Percentiles rank a stretch among this genome's conserved stretches.
Evolutionary conservation across 2,113 vertebrate genomes (phyloP).

Genomic region (Echinops telfairi): DNA sequence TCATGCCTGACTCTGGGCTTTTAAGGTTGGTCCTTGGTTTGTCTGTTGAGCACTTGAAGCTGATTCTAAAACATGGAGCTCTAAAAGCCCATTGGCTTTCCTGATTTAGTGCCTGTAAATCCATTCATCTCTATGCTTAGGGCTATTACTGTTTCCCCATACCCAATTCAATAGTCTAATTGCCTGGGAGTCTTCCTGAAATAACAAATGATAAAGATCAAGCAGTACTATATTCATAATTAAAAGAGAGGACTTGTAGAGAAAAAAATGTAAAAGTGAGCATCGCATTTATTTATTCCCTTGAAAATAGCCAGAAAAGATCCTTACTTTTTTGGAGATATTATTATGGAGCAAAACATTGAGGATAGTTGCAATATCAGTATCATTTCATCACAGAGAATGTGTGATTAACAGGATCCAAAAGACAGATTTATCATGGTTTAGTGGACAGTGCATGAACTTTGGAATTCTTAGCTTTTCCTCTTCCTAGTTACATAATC

Average conservation of each 20-base stretch:
- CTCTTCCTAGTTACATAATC: not conserved
- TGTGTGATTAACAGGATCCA: not conserved
- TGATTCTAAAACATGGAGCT: conserved; percentile 48
- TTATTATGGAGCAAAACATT: not conserved
- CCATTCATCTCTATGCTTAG: conserved; percentile 49
- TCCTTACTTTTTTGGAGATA: not conserved
- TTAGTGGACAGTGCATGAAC: not conserved
- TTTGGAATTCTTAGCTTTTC: conserved; percentile 48
- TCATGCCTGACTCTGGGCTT: conserved; percentile 24
- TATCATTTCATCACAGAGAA: not conserved
- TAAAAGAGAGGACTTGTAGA: conserved; percentile 44
- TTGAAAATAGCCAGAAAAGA: conserved; percentile 45
- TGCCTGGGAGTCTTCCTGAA: conserved; percentile 53
- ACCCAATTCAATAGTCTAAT: not conserved
- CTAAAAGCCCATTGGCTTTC: conserved; percentile 60
- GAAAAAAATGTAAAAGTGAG: conserved; percentile 58
- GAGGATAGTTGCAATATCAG: not conserved
- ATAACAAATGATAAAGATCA: conserved; percentile 58
- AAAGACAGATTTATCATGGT: not conserved
- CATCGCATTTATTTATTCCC: conserved; percentile 54
- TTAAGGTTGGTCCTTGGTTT: conserved; percentile 52
- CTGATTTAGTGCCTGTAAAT: conserved; percentile 65
- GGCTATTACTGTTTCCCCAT: conserved; percentile 57
- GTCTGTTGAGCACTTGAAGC: conserved; percentile 51
- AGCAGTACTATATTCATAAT: conserved; percentile 57